Evolutionary conservation across 2,113 vertebrate genomes (phyloP).

Genomic region (Muscicapa adusta): DNA sequence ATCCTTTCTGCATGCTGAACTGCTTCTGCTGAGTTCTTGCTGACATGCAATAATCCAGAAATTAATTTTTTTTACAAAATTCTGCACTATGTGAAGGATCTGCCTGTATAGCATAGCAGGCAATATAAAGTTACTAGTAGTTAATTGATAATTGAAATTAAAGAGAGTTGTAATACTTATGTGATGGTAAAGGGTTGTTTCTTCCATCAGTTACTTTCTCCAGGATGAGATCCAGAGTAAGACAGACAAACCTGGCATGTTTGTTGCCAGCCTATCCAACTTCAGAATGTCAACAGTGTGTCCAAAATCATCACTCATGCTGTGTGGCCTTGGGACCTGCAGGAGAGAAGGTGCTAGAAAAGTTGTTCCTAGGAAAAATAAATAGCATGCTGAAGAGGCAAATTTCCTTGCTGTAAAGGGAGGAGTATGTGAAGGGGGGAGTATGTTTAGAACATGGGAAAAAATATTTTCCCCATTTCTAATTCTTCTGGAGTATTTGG

Average conservation of each 20-base stretch:
- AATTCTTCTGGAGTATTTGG: neutral
- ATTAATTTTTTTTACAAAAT: neutral
- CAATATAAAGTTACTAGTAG: neutral
- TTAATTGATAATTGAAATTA: neutral
- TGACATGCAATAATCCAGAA: neutral
- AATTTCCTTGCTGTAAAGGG: neutral
- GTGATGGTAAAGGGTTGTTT: neutral
- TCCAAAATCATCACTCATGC: neutral
- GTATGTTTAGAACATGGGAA: neutral
- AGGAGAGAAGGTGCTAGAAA: neutral
- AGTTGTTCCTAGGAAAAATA: neutral
- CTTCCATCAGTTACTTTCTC: neutral
- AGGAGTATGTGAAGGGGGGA: neutral
- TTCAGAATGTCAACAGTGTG: neutral
- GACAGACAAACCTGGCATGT: neutral
- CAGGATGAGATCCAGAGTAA: neutral
- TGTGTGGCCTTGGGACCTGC: slow-evolving; percentile 13
- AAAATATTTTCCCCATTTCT: neutral
- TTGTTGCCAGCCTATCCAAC: neutral
- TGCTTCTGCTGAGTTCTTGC: neutral
- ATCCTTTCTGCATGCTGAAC: neutral
- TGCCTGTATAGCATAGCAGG: neutral
- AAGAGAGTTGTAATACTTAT: neutral
- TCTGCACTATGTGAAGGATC: neutral
- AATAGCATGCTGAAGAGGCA: neutral